Evolutionary conservation across 2,888 invertebrate species (phyloP).

Genomic region (Sturmia bella): DNA sequence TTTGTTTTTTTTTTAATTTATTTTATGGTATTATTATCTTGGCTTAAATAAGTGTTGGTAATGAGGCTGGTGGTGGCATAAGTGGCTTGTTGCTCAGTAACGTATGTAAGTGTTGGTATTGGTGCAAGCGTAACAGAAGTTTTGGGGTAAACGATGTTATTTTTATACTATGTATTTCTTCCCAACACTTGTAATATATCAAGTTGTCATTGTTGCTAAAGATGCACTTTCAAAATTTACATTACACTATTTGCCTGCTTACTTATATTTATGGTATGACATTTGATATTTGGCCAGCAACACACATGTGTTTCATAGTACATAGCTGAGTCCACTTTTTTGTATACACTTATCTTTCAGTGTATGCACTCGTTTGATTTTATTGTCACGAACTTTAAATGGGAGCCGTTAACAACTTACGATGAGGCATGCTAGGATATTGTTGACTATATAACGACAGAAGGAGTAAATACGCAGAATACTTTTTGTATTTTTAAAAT

Average conservation of each 20-base stretch:
- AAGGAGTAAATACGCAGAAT: constrained; percentile 20
- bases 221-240: too few species aligned
- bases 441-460: constrained; percentile 27
- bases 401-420: constrained; percentile 39
- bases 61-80: constrained; percentile 57
- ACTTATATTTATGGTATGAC: too few species aligned
- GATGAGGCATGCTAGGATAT: constrained; percentile 35
- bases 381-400: constrained; percentile 46
- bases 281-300: too few species aligned
- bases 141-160: not conserved
- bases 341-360: not conserved
- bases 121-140: not conserved
- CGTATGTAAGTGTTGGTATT: not conserved
- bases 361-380: constrained; percentile 11
- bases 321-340: too few species aligned
- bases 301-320: too few species aligned
- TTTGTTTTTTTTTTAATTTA: constrained; percentile 30
- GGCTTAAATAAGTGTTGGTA: constrained; percentile 52
- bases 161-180: too few species aligned
- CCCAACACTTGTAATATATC: too few species aligned
- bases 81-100: constrained; percentile 66
- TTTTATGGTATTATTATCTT: constrained; percentile 60
- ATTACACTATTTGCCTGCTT: too few species aligned
- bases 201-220: too few species aligned
- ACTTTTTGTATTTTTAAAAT: constrained; percentile 28